A percentile compares a stretch with the other conserved stretches of the same genome.
Evolutionary conservation across 2,797 vertebrate genomes (phyloP).

Genomic region (Dromococcyx pavoninus): DNA sequence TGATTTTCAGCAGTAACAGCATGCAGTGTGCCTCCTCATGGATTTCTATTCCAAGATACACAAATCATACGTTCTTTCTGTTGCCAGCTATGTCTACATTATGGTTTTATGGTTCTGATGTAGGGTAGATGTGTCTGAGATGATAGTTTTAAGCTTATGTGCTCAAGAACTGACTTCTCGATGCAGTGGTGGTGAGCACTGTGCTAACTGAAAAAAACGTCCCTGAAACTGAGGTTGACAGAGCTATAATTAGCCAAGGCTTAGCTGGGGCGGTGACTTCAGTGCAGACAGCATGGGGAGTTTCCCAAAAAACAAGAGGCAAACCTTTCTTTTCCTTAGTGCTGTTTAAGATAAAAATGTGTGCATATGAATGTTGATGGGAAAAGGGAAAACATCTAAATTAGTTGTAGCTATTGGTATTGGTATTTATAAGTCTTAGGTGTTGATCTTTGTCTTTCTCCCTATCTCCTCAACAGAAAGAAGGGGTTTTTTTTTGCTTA

Average conservation of each 20-base stretch:
- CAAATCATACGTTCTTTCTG: not conserved
- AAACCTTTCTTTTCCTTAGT: not conserved
- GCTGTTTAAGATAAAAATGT: not conserved
- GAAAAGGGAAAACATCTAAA: not conserved
- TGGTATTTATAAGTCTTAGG: not conserved
- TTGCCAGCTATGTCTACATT: not conserved
- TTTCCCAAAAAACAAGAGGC: not conserved
- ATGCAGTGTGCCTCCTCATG: not conserved
- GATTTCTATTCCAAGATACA: not conserved
- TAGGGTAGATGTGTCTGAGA: not conserved
- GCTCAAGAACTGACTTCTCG: not conserved
- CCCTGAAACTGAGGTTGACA: not conserved
- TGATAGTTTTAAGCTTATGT: not conserved
- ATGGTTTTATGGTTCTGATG: not conserved
- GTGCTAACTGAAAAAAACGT: not conserved
- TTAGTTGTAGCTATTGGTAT: not conserved
- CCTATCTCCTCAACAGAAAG: not conserved
- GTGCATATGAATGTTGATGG: not conserved
- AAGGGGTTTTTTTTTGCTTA: accelerated
- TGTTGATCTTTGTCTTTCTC: not conserved
- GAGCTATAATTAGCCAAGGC: not conserved
- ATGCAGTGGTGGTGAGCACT: not conserved
- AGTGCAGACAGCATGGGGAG: not conserved
- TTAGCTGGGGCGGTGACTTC: not conserved
- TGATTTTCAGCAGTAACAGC: not conserved